phyloP scores from a whole-genome alignment of 2,113 vertebrate genomes.

The Micronycteris hirsuta region DNA sequence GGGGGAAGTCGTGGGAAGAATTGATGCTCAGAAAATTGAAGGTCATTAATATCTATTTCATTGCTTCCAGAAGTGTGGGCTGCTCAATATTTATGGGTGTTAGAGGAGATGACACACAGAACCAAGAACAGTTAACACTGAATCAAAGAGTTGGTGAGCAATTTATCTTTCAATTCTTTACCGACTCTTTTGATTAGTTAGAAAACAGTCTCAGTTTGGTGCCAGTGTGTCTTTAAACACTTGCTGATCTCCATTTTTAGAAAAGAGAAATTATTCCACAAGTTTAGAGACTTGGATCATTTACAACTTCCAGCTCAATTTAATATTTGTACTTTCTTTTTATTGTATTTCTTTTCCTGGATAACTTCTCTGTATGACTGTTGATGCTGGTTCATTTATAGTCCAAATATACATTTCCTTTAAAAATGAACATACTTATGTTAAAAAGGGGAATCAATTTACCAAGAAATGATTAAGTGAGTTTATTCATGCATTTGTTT shows the following conservation, averaged over 20 bases:
- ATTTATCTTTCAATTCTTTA: slow-evolving; percentile 47
- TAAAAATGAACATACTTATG: slow-evolving; percentile 1
- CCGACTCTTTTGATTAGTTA: slow-evolving; percentile 42
- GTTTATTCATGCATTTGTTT: not conserved
- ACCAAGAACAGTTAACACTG: not conserved
- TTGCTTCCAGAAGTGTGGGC: slow-evolving; percentile 9
- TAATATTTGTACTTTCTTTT: not conserved
- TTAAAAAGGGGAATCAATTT: slow-evolving; percentile 12
- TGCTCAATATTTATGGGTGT: slow-evolving; percentile 39
- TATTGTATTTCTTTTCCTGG: slow-evolving; percentile 17
- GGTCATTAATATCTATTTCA: slow-evolving; percentile 42
- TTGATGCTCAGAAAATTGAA: slow-evolving; percentile 6
- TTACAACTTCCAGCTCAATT: not conserved
- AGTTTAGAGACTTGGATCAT: not conserved
- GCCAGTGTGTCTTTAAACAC: not conserved
- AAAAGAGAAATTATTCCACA: not conserved
- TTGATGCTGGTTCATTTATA: not conserved
- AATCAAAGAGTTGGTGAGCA: not conserved
- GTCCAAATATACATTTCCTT: not conserved
- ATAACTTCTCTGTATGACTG: not conserved
- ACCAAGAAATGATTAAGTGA: not conserved
- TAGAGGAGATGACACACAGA: not conserved
- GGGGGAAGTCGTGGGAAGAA: slow-evolving; percentile 5
- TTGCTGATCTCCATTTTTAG: not conserved
- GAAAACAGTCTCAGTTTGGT: slow-evolving; percentile 13